Evolutionary conservation across 2,113 vertebrate species (phyloP).

Genomic region (Vicugna pacos): DNA sequence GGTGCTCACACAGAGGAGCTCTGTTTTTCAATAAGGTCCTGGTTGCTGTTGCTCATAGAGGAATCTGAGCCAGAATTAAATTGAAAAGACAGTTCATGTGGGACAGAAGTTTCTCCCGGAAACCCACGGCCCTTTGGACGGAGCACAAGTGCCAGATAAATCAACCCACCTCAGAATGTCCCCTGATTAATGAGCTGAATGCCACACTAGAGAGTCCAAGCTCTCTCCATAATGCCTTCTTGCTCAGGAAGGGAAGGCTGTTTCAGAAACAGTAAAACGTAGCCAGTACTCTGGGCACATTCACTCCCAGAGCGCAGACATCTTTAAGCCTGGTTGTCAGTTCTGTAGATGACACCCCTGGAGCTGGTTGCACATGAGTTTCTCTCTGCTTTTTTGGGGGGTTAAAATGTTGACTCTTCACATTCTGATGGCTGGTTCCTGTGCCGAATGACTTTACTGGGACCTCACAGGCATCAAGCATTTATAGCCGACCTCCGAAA

Average conservation of each 20-base stretch:
- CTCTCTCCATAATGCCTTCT: neutral
- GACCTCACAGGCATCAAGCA: neutral
- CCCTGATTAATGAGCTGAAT: neutral
- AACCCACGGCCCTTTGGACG: neutral
- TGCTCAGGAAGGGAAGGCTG: neutral
- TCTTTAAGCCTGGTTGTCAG: neutral
- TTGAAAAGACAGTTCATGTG: neutral
- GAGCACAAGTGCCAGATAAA: neutral
- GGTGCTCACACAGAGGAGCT: neutral
- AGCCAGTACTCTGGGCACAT: neutral
- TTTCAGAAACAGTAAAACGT: neutral
- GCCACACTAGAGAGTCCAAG: neutral
- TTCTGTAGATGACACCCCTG: neutral
- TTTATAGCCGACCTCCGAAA: neutral
- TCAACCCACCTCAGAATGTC: neutral
- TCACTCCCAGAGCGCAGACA: neutral
- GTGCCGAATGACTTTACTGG: fast-evolving
- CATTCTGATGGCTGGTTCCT: neutral
- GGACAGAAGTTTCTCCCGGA: neutral
- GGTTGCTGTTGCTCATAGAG: neutral
- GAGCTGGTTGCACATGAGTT: neutral
- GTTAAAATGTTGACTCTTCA: neutral
- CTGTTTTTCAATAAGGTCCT: neutral
- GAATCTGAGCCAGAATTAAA: neutral
- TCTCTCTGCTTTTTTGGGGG: neutral